A percentile compares a stretch with the other conserved stretches of the same genome.
Conservation (phyloP, 2,888 invertebrate genomes). For the Mesopsocus fuscifrons region DNA sequence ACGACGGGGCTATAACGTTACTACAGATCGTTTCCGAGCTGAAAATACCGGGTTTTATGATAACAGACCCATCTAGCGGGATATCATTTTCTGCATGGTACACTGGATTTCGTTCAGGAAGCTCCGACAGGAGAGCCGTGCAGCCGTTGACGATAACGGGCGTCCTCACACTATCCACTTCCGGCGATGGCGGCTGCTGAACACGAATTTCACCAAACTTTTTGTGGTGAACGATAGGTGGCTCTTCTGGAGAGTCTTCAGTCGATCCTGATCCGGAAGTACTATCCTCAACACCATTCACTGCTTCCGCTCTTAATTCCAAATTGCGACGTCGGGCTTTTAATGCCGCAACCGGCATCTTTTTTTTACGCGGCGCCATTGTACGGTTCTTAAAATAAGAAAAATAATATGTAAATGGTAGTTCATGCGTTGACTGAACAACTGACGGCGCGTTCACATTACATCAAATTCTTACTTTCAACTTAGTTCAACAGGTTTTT, state of each 20-base stretch:
- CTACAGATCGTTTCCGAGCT: neutral
- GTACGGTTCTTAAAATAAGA: too few species aligned
- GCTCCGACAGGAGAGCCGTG: too few species aligned
- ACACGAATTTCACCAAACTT: slow-evolving; percentile 17
- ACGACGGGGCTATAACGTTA: neutral
- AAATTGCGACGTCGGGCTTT: slow-evolving; percentile 15
- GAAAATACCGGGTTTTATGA: neutral
- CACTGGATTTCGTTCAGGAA: neutral
- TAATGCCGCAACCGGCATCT: slow-evolving; percentile 21
- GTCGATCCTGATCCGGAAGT: neutral
- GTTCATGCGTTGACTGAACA: too few species aligned
- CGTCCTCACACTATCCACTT: too few species aligned
- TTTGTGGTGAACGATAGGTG: slow-evolving; percentile 14
- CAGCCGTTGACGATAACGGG: too few species aligned
- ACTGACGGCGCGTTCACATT: too few species aligned
- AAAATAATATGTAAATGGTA: too few species aligned
- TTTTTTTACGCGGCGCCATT: too few species aligned
- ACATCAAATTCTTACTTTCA: too few species aligned
- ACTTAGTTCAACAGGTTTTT: too few species aligned
- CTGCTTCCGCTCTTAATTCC: slow-evolving; percentile 19
- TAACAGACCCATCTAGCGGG: neutral
- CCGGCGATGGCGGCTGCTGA: slow-evolving; percentile 12
- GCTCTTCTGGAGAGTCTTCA: slow-evolving; percentile 11
- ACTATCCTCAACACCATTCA: slow-evolving; percentile 12
- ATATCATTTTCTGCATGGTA: neutral